Base-by-base conservation (phyloP, 2,888 invertebrate genomes). In the Caenorhabditis sp. region DNA sequence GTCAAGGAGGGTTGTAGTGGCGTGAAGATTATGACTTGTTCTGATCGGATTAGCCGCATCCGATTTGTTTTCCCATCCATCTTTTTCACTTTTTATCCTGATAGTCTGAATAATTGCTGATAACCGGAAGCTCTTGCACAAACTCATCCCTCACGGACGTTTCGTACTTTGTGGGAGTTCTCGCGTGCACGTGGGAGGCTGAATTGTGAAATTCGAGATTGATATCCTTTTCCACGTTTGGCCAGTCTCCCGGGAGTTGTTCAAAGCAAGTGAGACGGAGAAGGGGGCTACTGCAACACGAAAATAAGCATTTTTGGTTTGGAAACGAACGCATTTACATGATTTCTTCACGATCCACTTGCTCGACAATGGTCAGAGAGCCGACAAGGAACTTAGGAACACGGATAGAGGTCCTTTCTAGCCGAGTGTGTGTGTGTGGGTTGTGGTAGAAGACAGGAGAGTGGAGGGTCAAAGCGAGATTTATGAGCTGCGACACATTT, bases 171-270 rank as follows among this genome's bases (percentile, higher is more conserved):
- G 37, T 11, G 17, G 46, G 22, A 66, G 43, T 53, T 56, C 55
- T 46, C 24, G 22, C 39, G 5, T 30, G 35, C 58, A 59, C 58
- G 58, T 62, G 62, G 37, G 52, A 8, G 39, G 30, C 35, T 15
- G 32, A 59, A 65, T 68, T 59, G 39, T 56, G 46, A 61, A 70
- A 56, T 61, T 62, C 20, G 63, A 63, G 63, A 63, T 63, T 63
- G 71, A 72, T 72, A 56, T 56, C 55, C 39, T 62, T 43, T 52
- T 59, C 32, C 52, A 70, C 70, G 52, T 70, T 59, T 70, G 22
- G 22, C 22, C 39, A 22, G n/a, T 59, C 70, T 50, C 59, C 9
- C n/a, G 52, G 70, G 53, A 59, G 27, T 59, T 53, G 45, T 59
- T 35, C 52, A n/a, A n/a, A n/a, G n/a, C n/a, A n/a, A n/a, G n/a